These are phyloP conservation scores for Emys orbicularis DNA, from an alignment of 2,797 vertebrate species.

Conservation along the genomic window DNA sequence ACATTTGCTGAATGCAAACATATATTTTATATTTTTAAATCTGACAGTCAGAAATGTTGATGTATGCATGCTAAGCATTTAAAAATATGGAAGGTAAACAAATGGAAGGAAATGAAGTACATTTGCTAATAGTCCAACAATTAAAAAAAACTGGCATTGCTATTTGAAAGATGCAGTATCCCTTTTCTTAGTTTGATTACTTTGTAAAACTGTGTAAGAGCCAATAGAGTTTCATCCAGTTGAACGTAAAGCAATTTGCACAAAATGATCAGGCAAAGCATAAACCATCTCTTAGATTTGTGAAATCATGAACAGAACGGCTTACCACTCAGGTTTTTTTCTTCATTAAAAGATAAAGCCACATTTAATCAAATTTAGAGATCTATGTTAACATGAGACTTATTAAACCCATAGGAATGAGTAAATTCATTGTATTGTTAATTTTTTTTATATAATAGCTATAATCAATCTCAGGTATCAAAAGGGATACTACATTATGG, in stretches of 20 bases:
- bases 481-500: slow-evolving; percentile 77
- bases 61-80: slow-evolving; percentile 79
- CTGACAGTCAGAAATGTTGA: slow-evolving; percentile 70
- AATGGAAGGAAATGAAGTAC: slow-evolving; percentile 81
- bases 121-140: slow-evolving; percentile 78
- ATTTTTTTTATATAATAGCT: slow-evolving; percentile 35
- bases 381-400: slow-evolving; percentile 28
- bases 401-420: slow-evolving; percentile 51
- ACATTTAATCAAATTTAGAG: slow-evolving; percentile 65
- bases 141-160: slow-evolving; percentile 75
- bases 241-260: slow-evolving; percentile 72
- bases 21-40: slow-evolving; percentile 67
- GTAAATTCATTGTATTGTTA: slow-evolving; percentile 45
- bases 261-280: slow-evolving; percentile 68
- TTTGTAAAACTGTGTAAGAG: slow-evolving; percentile 66
- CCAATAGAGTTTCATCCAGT: slow-evolving; percentile 63
- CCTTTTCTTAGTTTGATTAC: slow-evolving; percentile 82
- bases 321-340: slow-evolving; percentile 53
- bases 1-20: slow-evolving; percentile 77
- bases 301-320: slow-evolving; percentile 67
- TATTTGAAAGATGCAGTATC: slow-evolving; percentile 85
- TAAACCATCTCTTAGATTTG: slow-evolving; percentile 51
- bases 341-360: slow-evolving; percentile 54
- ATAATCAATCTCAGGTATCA: slow-evolving; percentile 60
- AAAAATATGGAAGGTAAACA: slow-evolving; percentile 79